phyloP scores from a whole-genome alignment of 2,113 vertebrate species.

The Pheucticus melanocephalus region DNA sequence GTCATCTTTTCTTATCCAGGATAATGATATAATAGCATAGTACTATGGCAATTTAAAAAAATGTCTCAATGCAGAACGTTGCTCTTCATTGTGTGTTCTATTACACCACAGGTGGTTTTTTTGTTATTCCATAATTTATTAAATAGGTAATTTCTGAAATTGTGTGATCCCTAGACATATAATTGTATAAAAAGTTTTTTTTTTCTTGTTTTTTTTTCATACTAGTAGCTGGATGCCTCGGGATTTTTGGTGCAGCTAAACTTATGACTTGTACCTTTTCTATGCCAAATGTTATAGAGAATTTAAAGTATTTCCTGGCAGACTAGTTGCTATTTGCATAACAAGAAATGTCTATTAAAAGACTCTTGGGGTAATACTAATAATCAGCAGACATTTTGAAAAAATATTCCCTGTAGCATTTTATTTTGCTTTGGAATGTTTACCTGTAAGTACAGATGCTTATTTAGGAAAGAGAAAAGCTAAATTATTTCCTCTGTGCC shows the following conservation, averaged over 20 bases:
- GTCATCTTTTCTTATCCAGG: background rate
- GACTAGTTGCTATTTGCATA: conserved; percentile 1
- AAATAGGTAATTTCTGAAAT: background rate
- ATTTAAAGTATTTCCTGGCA: conserved; percentile 21
- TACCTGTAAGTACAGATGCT: conserved; percentile 19
- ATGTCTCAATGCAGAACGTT: background rate
- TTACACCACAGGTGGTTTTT: background rate
- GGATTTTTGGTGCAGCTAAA: background rate
- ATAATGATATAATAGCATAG: background rate
- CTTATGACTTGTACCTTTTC: background rate
- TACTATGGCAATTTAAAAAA: background rate
- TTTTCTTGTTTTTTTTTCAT: background rate
- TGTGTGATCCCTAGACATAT: background rate
- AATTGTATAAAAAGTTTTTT: background rate
- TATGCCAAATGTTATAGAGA: background rate
- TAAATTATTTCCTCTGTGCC: conserved; percentile 20
- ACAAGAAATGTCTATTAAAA: background rate
- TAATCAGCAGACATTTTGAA: conserved; percentile 19
- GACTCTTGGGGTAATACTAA: background rate
- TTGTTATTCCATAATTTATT: background rate
- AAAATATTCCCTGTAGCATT: background rate
- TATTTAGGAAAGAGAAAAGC: background rate
- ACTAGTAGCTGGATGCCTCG: background rate
- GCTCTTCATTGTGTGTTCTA: background rate
- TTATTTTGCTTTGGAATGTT: conserved; percentile 2